phyloP scores from a whole-genome alignment of 2,113 vertebrate genomes.

The Ceyx cyanopectus region DNA sequence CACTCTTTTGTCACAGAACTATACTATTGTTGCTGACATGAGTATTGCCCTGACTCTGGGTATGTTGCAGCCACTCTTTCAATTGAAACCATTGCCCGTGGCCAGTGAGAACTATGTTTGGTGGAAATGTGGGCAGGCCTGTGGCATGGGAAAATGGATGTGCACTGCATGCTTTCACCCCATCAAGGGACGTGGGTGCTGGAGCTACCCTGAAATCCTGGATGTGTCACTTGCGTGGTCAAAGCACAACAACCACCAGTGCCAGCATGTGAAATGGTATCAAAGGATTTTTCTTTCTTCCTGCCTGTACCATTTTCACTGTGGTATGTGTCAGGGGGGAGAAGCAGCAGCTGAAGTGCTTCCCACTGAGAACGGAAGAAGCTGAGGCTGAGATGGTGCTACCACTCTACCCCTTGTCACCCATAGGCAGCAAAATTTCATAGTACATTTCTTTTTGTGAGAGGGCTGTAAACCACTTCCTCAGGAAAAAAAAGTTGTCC shows the following conservation, averaged over 20 bases:
- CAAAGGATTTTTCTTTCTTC: not conserved
- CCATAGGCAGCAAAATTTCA: not conserved
- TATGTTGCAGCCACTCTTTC: not conserved
- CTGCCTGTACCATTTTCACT: rapidly evolving
- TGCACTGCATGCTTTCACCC: not conserved
- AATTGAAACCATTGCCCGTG: not conserved
- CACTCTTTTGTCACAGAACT: rapidly evolving
- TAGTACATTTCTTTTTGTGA: not conserved
- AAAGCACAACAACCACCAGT: not conserved
- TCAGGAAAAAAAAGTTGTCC: not conserved
- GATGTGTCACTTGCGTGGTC: not conserved
- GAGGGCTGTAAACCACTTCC: not conserved
- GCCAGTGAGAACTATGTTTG: not conserved
- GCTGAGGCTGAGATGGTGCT: not conserved
- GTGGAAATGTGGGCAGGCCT: not conserved
- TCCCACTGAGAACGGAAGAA: not conserved
- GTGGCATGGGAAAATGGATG: not conserved
- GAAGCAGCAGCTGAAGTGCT: not conserved
- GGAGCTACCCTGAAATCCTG: not conserved
- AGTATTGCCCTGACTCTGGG: not conserved
- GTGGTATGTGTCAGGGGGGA: not conserved
- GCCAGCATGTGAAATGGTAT: not conserved
- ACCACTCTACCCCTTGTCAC: not conserved
- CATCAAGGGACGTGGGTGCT: not conserved
- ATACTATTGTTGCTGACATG: not conserved